These are phyloP conservation scores for Xylota sylvarum DNA, from an alignment of 2,888 invertebrate species.

Conservation along the genomic window DNA sequence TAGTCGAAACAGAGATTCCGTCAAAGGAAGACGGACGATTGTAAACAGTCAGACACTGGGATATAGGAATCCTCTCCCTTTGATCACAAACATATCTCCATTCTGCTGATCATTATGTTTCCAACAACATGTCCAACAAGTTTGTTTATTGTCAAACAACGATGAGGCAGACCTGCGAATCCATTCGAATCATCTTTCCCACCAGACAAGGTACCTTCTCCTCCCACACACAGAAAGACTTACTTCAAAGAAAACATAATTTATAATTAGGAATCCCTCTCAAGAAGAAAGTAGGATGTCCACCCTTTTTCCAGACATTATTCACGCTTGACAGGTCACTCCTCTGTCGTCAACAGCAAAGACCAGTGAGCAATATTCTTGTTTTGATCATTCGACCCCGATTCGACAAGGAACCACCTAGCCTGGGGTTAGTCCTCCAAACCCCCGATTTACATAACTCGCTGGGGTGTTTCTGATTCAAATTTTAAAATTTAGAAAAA, in stretches of 20 bases:
- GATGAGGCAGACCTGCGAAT: slow-evolving; percentile 10
- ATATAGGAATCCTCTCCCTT: no score
- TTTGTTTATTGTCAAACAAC: no score
- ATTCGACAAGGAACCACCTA: slow-evolving; percentile 4
- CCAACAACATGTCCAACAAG: no score
- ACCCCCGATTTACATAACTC: slow-evolving; percentile 51
- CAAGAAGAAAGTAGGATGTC: slow-evolving; percentile 36
- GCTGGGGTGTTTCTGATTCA: slow-evolving; percentile 48
- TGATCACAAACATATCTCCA: no score
- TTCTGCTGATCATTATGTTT: no score
- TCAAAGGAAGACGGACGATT: no score
- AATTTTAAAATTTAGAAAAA: slow-evolving; percentile 45
- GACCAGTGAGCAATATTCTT: slow-evolving; percentile 36
- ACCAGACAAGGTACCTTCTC: not conserved
- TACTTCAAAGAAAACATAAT: slow-evolving; percentile 15
- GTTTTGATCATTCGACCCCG: slow-evolving; percentile 27
- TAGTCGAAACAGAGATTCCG: no score
- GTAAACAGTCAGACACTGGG: no score
- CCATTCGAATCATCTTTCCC: slow-evolving; percentile 15
- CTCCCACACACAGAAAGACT: slow-evolving; percentile 2
- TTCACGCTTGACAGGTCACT: slow-evolving; percentile 70
- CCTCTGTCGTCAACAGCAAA: slow-evolving; percentile 45
- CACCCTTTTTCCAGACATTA: slow-evolving; percentile 66
- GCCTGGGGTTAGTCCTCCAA: no score
- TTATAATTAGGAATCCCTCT: slow-evolving; percentile 44